Conservation (phyloP, 2,797 vertebrate genomes). For the Argentina silus region DNA sequence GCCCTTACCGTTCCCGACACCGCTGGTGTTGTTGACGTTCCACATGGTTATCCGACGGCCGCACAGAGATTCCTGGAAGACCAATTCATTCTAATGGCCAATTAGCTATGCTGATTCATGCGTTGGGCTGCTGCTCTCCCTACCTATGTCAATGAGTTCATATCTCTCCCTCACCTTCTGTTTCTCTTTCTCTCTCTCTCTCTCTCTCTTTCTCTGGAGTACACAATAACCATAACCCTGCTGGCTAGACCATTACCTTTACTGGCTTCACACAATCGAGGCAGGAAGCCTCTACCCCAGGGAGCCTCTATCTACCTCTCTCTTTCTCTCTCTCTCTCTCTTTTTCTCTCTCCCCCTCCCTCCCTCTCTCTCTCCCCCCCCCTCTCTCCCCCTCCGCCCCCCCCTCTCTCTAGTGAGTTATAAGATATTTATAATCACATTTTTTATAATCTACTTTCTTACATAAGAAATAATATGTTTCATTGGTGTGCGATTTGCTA, state of each 20-base stretch:
- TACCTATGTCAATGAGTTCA: background rate
- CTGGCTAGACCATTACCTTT: no score
- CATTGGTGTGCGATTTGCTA: background rate
- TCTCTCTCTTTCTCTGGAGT: background rate
- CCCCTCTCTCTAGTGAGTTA: background rate
- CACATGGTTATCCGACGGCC: background rate
- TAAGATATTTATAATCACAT: no score
- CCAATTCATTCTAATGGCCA: slow-evolving; percentile 49
- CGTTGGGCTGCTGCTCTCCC: slow-evolving; percentile 6
- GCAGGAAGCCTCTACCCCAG: background rate
- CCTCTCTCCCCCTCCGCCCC: background rate
- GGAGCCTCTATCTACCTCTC: background rate
- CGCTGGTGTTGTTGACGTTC: slow-evolving; percentile 28
- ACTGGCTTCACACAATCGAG: slow-evolving; percentile 1
- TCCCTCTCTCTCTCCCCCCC: background rate
- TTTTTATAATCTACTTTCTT: no score
- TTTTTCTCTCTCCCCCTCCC: background rate
- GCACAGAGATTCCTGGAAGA: slow-evolving; percentile 49
- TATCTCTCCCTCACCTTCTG: background rate
- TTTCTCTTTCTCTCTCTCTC: background rate
- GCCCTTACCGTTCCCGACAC: background rate
- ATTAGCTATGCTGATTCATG: slow-evolving; percentile 49
- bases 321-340: background rate
- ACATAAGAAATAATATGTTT: background rate
- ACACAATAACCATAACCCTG: no score